These are phyloP conservation scores for Diploptera punctata DNA, from an alignment of 2,888 invertebrate species.

Conservation along the genomic window DNA sequence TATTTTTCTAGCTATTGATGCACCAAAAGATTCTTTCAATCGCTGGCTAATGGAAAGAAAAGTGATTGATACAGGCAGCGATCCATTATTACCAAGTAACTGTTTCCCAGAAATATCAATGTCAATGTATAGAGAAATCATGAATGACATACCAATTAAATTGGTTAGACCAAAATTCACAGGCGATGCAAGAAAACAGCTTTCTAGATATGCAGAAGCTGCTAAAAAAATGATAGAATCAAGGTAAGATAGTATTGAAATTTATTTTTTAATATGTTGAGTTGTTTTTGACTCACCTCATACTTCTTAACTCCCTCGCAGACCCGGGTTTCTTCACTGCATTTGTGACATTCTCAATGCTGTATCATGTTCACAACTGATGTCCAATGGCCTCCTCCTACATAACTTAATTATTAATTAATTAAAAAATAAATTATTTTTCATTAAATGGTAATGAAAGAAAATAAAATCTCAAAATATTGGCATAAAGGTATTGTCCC, in stretches of 20 bases:
- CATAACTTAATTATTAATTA: too few relatives aligned
- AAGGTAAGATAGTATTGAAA: conserved; percentile 52
- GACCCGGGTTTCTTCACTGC: too few relatives aligned
- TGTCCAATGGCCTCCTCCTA: too few relatives aligned
- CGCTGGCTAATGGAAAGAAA: conserved; percentile 96
- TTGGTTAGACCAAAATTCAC: conserved; percentile 95
- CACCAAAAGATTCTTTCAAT: conserved; percentile 95
- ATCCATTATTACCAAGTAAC: conserved; percentile 89
- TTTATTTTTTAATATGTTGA: not conserved
- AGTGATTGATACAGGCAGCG: conserved; percentile 87
- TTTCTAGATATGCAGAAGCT: conserved; percentile 93
- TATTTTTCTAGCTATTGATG: conserved; percentile 76
- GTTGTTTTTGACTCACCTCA: too few relatives aligned
- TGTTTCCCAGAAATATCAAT: conserved; percentile 92
- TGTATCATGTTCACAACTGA: too few relatives aligned
- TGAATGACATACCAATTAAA: conserved; percentile 98
- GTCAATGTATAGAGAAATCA: conserved; percentile 96
- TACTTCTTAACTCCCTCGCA: too few relatives aligned
- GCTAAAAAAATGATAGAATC: conserved; percentile 97
- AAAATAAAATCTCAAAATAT: too few relatives aligned
- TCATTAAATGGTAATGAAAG: too few relatives aligned
- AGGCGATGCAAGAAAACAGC: conserved; percentile 93
- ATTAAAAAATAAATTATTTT: too few relatives aligned
- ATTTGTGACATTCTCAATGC: too few relatives aligned
- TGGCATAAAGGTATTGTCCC: too few relatives aligned